Base-by-base conservation (phyloP, 1,140 invertebrate genomes). In the Magallana ariakensis region DNA sequence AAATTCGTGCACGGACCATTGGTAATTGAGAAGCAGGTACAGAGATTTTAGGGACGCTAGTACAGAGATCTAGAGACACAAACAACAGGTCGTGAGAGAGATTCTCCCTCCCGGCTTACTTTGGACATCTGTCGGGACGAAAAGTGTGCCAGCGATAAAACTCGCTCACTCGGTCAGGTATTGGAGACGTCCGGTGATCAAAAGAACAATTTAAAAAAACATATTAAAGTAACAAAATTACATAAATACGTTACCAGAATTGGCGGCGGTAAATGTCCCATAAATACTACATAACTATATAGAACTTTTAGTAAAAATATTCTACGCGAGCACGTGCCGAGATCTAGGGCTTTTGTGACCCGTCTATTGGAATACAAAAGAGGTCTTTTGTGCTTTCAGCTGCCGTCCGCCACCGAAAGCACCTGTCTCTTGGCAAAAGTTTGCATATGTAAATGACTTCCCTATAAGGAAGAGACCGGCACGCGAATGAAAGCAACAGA, bases 371-470 rank as follows among this genome's bases (percentile, higher is more conserved):
- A 84, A 60, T 80, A 82, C 54, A 85, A 80, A 80, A 80, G 66
- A 53, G 19, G 54, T 54, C 58, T 85, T 86, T 86, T 80, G 85
- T 86, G 54, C 75, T 22, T 84, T 89, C 88, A 89, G 88, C 88
- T 89, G 88, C 86, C 85, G 85, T 75, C 86, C 83, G 70, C 66
- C 81, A 84, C 33, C 33, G 58, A 46, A 58, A 82, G 56, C 88
- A 89, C 88, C 88, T 89, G 88, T 89, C 88, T 83, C 85, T 26
- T 46, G 19, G 70, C 80, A 82, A 56, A 58, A 70, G 58, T 86
- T 85, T 62, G 81, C 88, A 86, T 55, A 88, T 89, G 88, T 85
- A 89, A 89, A 89, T 89, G 46, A 89, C 70, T 89, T 89, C 85
- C 88, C 66, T 75, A 89, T 87, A 89, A 66, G 88, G 88, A 75